Evolutionary conservation across 2,113 vertebrate species (phyloP).

Genomic region (Lasiurus cinereus): DNA sequence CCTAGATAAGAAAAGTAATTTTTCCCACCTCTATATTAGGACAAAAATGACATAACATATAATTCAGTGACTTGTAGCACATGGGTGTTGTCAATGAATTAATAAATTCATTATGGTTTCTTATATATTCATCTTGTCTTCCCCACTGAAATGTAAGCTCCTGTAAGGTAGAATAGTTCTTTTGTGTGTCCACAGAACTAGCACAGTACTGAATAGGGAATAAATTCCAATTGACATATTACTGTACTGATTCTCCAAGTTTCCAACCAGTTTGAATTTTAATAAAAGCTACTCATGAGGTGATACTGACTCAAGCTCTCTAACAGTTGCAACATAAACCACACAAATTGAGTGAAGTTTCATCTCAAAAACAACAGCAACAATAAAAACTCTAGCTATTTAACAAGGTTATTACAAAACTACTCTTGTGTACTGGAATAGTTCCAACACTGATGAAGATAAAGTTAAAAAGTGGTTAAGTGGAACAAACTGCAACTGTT

Average conservation of each 20-base stretch:
- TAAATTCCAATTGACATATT: not conserved
- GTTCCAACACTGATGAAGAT: conserved; percentile 7
- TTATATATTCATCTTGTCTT: not conserved
- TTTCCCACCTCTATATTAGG: not conserved
- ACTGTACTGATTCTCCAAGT: not conserved
- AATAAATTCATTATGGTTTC: not conserved
- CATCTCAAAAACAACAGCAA: not conserved
- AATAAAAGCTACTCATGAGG: not conserved
- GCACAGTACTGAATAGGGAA: not conserved
- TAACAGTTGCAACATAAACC: not conserved
- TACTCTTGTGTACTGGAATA: not conserved
- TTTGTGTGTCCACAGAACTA: not conserved
- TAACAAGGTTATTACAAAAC: conserved; percentile 1
- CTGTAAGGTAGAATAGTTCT: not conserved
- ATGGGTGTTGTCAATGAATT: not conserved
- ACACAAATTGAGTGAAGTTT: conserved; percentile 5
- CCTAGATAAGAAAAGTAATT: not conserved
- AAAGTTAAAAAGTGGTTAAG: not conserved
- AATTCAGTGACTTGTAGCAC: not conserved
- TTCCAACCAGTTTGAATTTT: not conserved
- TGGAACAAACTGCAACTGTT: not conserved
- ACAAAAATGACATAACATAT: not conserved
- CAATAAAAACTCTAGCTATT: not conserved
- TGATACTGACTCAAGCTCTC: conserved; percentile 26
- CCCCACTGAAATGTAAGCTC: not conserved